phyloP scores from a whole-genome alignment of 2,888 invertebrate genomes.

The Nineta flava region DNA sequence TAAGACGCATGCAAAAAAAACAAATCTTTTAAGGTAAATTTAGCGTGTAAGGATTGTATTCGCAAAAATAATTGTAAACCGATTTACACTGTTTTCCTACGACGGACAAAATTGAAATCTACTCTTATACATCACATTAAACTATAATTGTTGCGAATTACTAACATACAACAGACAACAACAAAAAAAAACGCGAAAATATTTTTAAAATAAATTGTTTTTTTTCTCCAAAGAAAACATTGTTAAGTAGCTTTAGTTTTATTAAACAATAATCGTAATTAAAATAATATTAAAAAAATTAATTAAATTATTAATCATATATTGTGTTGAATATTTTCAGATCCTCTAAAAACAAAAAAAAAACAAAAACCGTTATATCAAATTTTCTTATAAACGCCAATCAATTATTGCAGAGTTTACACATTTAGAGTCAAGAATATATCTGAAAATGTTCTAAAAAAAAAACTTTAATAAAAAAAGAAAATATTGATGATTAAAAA shows the following conservation, averaged over 20 bases:
- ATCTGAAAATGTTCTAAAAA: background rate
- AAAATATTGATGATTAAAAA: background rate
- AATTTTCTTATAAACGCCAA: background rate
- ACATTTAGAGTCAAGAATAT: background rate
- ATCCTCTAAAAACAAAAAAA: background rate
- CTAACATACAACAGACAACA: background rate
- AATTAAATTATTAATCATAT: background rate
- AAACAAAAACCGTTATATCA: background rate
- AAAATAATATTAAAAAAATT: background rate
- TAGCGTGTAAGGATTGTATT: too few species aligned
- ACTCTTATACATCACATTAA: conserved; percentile 6
- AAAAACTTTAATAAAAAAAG: background rate
- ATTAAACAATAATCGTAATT: conserved; percentile 1
- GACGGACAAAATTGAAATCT: background rate
- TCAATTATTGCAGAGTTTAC: too few species aligned
- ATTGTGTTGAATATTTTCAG: background rate
- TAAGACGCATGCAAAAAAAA: too few species aligned
- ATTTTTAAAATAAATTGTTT: background rate
- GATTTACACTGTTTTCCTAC: too few species aligned
- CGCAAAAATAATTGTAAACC: too few species aligned
- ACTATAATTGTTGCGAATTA: background rate
- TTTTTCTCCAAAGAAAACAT: background rate
- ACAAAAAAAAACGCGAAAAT: background rate
- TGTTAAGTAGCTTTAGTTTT: conserved; percentile 8
- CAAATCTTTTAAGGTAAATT: too few species aligned